Evolutionary conservation across 2,888 invertebrate genomes (phyloP), one percentile per base, ranked within the genome.

Genomic region (Tenthredo amoena): DNA sequence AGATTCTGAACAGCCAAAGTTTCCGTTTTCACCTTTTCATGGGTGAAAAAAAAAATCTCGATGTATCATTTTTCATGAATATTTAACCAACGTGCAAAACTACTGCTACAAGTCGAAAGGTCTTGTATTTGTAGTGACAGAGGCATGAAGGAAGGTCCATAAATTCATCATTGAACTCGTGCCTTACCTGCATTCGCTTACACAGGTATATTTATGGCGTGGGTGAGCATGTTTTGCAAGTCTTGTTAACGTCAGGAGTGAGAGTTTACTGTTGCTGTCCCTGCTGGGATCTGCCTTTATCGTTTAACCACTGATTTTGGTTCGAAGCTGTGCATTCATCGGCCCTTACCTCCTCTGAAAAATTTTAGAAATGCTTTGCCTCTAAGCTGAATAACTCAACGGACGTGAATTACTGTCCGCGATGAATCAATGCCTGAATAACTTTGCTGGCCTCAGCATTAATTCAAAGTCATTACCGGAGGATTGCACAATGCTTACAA

Each of bases 381-480:
- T 68, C 0, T 12, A 74, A 43, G 40, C 31, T 43, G 43, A 40
- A 21, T 5, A 43, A 40, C 40, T n/a, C 26, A 26, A 74, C 40
- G n/a, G 71, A 40, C 37, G 55, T n/a, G 55, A 55, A 77, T 34
- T 77, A 55, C 62, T 15, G 34, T 55, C 21, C 31, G 40, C 55
- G 47, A 55, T 77, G 50, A 77, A 77, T 77, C 77, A 77, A 55
- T 50, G 26, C 31, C 10, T 50, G 77, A 77, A 77, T 77, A 77
- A 77, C 31, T 77, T 55, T 21, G 55, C 37, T 81, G 34, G 81
- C 21, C 34, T 81, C 40, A 62, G 81, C 81, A 62, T 58, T 81
- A 81, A 81, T 81, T 58, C 81, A 81, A 81, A 58, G 81, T 81
- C 81, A 81, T 81, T 81, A 62, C 81, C 58, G 62, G 79, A 40